Conservation (phyloP, 2,113 vertebrate species). For the Prionailurus bengalensis region DNA sequence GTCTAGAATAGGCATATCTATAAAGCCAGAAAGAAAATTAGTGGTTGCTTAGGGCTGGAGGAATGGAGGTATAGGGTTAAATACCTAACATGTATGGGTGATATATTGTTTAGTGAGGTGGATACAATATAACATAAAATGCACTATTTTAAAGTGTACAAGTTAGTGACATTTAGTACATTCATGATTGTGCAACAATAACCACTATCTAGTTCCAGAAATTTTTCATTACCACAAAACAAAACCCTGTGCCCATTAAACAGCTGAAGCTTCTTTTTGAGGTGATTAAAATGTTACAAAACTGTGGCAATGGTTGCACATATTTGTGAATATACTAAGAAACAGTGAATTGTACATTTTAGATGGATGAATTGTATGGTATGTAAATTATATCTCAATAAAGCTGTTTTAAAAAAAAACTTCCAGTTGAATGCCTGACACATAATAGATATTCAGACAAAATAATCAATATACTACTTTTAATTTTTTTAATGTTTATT, state of each 20-base stretch:
- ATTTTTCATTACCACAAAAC: neutral
- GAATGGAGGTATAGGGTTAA: neutral
- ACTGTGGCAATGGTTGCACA: neutral
- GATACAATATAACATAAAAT: neutral
- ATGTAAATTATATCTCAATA: neutral
- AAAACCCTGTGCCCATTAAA: neutral
- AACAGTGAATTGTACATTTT: neutral
- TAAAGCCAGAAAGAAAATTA: neutral
- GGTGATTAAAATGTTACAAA: neutral
- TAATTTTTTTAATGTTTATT: neutral
- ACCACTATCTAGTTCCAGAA: neutral
- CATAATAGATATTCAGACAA: constrained; percentile 15
- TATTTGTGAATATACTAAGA: constrained; percentile 18
- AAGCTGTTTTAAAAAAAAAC: neutral
- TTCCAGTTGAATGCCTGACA: neutral
- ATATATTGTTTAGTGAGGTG: neutral
- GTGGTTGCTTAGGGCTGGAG: neutral
- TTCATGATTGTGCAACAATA: neutral
- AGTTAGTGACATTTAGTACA: neutral
- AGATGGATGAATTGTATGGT: neutral
- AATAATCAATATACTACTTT: neutral
- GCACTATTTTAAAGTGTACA: neutral
- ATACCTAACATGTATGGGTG: neutral
- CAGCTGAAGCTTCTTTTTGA: neutral
- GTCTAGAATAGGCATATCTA: neutral